These are phyloP conservation scores for Chrysomallon squamiferum DNA, from an alignment of 1,140 invertebrate species.

Conservation along the genomic window DNA sequence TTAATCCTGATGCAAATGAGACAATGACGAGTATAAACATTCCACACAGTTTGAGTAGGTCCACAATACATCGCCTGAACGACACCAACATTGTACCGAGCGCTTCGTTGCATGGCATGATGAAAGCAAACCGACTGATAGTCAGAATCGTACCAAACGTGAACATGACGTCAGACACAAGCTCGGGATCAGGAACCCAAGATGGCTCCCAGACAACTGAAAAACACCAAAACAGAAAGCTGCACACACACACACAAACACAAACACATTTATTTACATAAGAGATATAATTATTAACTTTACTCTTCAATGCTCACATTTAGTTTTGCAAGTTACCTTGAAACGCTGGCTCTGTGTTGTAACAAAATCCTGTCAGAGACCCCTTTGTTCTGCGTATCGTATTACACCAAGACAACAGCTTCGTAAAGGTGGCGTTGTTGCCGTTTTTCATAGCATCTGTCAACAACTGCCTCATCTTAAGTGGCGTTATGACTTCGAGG, in stretches of 20 bases:
- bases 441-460: not conserved
- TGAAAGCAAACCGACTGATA: slow-evolving; percentile 42
- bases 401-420: too few relatives aligned
- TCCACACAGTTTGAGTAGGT: slow-evolving; percentile 36
- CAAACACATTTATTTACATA: too few relatives aligned
- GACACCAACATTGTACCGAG: slow-evolving; percentile 51
- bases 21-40: slow-evolving; percentile 47
- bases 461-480: slow-evolving; percentile 21
- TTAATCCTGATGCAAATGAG: slow-evolving; percentile 43
- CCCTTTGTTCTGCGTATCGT: too few relatives aligned
- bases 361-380: too few relatives aligned
- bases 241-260: too few relatives aligned
- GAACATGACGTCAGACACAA: slow-evolving; percentile 44
- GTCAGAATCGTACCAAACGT: slow-evolving; percentile 42
- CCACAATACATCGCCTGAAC: slow-evolving; percentile 34
- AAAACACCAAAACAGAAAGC: not conserved
- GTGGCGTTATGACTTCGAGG: slow-evolving; percentile 33
- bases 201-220: slow-evolving; percentile 35
- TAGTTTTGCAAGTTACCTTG: too few relatives aligned
- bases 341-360: too few relatives aligned
- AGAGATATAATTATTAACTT: too few relatives aligned
- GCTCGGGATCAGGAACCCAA: slow-evolving; percentile 45
- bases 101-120: slow-evolving; percentile 51
- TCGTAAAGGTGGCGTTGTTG: too few relatives aligned
- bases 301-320: too few relatives aligned